phyloP scores from a whole-genome alignment of 2,888 invertebrate genomes.

The Mamestra brassicae region DNA sequence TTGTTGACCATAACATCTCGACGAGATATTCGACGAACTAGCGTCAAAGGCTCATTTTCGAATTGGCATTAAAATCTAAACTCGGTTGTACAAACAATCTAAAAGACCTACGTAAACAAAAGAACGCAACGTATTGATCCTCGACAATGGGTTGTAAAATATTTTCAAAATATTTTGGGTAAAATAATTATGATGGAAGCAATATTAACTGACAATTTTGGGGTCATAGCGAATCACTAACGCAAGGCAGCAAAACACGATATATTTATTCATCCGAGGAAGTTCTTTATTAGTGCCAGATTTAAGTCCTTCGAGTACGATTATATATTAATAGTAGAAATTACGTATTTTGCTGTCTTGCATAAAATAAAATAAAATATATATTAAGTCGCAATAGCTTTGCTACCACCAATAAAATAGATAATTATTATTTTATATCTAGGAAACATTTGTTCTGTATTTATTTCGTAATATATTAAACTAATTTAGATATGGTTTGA shows the following conservation, averaged over 20 bases:
- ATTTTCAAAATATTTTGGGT: conserved; percentile 54
- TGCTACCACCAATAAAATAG: conserved; percentile 68
- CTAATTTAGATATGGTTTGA: conserved; percentile 70
- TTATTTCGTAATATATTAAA: conserved; percentile 63
- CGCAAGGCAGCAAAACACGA: conserved; percentile 60
- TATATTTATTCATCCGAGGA: neutral
- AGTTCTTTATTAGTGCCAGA: neutral
- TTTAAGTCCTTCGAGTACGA: neutral
- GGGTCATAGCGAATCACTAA: conserved; percentile 63
- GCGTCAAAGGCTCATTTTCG: conserved; percentile 45
- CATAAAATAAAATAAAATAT: conserved; percentile 44
- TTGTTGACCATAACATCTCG: conserved; percentile 32
- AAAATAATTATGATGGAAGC: conserved; percentile 60
- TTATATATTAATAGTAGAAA: neutral
- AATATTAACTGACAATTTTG: conserved; percentile 59
- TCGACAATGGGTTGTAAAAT: conserved; percentile 65
- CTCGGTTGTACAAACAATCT: conserved; percentile 42
- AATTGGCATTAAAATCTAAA: conserved; percentile 48
- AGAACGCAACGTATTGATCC: conserved; percentile 35
- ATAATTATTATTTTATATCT: conserved; percentile 57
- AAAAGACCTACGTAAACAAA: conserved; percentile 36
- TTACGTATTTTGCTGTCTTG: conserved; percentile 55
- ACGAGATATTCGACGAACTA: conserved; percentile 20
- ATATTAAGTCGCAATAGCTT: conserved; percentile 62
- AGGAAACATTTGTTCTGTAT: conserved; percentile 61